Percentiles rank a stretch among this genome's conserved stretches.
These are phyloP conservation scores for Thymelicus sylvestris DNA, from an alignment of 2,888 invertebrate species.

Conservation along the genomic window DNA sequence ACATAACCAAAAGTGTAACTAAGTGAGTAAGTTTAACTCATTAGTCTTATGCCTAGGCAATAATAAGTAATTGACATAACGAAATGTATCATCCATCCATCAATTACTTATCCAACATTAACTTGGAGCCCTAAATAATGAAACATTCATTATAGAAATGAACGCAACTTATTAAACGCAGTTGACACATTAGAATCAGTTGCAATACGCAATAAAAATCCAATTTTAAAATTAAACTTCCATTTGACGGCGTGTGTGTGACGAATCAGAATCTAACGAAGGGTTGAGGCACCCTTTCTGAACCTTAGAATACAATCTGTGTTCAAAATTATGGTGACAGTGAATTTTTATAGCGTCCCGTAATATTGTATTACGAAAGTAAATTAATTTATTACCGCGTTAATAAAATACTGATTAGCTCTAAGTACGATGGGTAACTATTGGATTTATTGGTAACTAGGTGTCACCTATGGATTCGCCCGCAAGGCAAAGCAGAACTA, in stretches of 20 bases:
- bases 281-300: slow-evolving; percentile 67
- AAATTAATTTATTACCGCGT: slow-evolving; percentile 76
- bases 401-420: slow-evolving; percentile 56
- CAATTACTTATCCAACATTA: background rate
- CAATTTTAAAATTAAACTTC: slow-evolving; percentile 80
- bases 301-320: slow-evolving; percentile 77
- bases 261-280: slow-evolving; percentile 73
- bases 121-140: background rate
- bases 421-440: slow-evolving; percentile 7
- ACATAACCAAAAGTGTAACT: no score
- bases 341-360: slow-evolving; percentile 72
- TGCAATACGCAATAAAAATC: slow-evolving; percentile 70
- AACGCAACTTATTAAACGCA: slow-evolving; percentile 25
- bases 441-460: slow-evolving; percentile 27
- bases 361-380: slow-evolving; percentile 69
- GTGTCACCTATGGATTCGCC: background rate
- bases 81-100: background rate
- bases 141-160: slow-evolving; percentile 5
- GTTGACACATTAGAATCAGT: slow-evolving; percentile 33
- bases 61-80: no score
- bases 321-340: slow-evolving; percentile 79
- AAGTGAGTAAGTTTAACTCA: no score
- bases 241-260: slow-evolving; percentile 80
- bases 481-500: no score
- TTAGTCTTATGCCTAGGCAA: no score